These are phyloP conservation scores for Gobio occitaniae DNA, from an alignment of 2,797 vertebrate genomes.

Conservation along the genomic window DNA sequence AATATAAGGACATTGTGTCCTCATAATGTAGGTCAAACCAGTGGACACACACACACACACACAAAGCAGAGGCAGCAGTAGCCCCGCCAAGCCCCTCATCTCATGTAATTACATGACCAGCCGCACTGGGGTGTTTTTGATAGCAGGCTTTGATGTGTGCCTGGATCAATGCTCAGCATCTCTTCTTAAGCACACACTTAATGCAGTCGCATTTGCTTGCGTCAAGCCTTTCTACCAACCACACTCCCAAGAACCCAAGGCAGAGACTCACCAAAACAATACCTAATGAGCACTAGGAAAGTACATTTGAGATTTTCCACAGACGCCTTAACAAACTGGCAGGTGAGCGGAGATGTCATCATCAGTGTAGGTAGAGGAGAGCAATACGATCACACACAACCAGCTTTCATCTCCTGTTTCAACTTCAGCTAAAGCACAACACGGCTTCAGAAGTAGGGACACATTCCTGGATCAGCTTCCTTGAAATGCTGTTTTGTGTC, in stretches of 20 bases:
- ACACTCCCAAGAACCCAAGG: slow-evolving; percentile 29
- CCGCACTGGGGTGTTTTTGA: slow-evolving; percentile 50
- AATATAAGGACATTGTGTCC: too few relatives aligned
- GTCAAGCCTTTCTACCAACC: slow-evolving; percentile 12
- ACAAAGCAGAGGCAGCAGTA: neutral
- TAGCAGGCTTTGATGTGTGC: slow-evolving; percentile 57
- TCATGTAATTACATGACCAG: slow-evolving; percentile 44
- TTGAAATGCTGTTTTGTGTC: neutral
- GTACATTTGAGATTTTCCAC: slow-evolving; percentile 7
- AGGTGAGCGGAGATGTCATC: slow-evolving; percentile 7
- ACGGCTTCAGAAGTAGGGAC: neutral
- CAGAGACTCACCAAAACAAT: slow-evolving; percentile 28
- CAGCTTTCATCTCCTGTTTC: slow-evolving; percentile 16
- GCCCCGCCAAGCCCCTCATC: neutral
- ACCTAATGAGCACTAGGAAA: slow-evolving; percentile 52
- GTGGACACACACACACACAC: slow-evolving; percentile 25
- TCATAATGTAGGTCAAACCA: too few relatives aligned
- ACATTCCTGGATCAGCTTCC: neutral
- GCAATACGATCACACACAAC: neutral
- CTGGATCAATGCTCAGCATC: slow-evolving; percentile 37
- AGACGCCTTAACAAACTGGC: slow-evolving; percentile 13
- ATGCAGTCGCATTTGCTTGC: slow-evolving; percentile 15
- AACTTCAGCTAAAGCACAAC: neutral
- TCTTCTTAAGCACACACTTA: slow-evolving; percentile 50
- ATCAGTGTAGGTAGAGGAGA: neutral